Conservation (phyloP, 2,888 invertebrate genomes). For the Parnassius smintheus region DNA sequence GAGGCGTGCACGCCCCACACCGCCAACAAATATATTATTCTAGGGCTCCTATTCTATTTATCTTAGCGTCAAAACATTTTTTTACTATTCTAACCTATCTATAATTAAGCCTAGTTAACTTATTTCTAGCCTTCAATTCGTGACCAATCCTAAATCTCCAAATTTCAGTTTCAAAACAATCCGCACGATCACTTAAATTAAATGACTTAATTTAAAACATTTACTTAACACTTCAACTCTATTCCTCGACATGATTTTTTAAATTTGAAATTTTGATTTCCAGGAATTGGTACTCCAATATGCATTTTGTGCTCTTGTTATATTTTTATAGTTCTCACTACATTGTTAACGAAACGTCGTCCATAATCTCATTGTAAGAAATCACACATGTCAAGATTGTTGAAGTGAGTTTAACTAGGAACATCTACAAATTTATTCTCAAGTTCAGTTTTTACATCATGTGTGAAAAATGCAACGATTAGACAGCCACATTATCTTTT, state of each 20-base stretch:
- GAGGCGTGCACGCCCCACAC: conserved; percentile 49
- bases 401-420: conserved; percentile 67
- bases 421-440: conserved; percentile 63
- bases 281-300: conserved; percentile 64
- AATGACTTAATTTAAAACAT: conserved; percentile 76
- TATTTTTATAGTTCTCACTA: conserved; percentile 43
- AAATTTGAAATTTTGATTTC: conserved; percentile 68
- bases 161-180: conserved; percentile 61
- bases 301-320: conserved; percentile 62
- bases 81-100: conserved; percentile 78
- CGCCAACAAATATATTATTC: conserved; percentile 64
- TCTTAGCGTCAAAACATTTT: conserved; percentile 78
- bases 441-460: conserved; percentile 57
- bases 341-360: conserved; percentile 40
- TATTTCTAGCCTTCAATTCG: conserved; percentile 68
- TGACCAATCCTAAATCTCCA: conserved; percentile 61
- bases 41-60: conserved; percentile 72
- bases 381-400: conserved; percentile 64
- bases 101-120: conserved; percentile 67
- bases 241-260: conserved; percentile 69
- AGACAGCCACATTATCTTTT: conserved; percentile 68
- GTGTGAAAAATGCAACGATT: conserved; percentile 75
- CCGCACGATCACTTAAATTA: conserved; percentile 70
- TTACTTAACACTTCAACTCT: conserved; percentile 71
- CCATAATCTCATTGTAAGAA: conserved; percentile 52